These are phyloP conservation scores for Tillus elongatus DNA, from an alignment of 2,888 invertebrate genomes.

Conservation along the genomic window DNA sequence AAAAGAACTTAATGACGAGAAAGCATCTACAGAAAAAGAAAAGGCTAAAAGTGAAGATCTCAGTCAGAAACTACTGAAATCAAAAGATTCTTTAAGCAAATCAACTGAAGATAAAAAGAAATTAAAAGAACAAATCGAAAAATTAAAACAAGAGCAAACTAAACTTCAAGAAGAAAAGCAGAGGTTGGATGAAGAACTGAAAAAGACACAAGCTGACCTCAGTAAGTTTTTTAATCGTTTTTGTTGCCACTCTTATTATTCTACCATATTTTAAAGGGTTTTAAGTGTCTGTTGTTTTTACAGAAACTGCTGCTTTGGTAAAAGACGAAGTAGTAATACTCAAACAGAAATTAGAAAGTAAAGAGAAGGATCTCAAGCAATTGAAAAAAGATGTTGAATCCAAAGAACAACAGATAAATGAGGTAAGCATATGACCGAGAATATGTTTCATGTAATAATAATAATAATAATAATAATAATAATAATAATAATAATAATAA, in stretches of 20 bases:
- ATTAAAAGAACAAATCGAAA: conserved; percentile 44
- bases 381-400: conserved; percentile 53
- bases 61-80: conserved; percentile 41
- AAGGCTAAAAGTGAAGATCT: conserved; percentile 47
- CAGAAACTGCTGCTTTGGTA: conserved; percentile 49
- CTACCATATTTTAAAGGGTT: conserved; percentile 10
- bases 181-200: conserved; percentile 45
- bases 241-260: conserved; percentile 6
- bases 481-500: no score
- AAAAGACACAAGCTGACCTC: conserved; percentile 29
- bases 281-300: conserved; percentile 24
- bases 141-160: conserved; percentile 43
- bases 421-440: no score
- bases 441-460: no score
- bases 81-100: conserved; percentile 43
- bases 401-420: conserved; percentile 51
- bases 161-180: conserved; percentile 45
- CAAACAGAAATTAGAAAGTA: conserved; percentile 54
- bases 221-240: conserved; percentile 20
- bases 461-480: no score
- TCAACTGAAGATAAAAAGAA: conserved; percentile 54
- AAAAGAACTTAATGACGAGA: conserved; percentile 48
- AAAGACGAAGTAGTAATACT: conserved; percentile 56
- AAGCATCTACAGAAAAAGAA: conserved; percentile 45
- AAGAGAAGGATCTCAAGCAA: conserved; percentile 54